Evolutionary conservation across 2,888 invertebrate species (phyloP).

Genomic region (Andricus quercusramuli): DNA sequence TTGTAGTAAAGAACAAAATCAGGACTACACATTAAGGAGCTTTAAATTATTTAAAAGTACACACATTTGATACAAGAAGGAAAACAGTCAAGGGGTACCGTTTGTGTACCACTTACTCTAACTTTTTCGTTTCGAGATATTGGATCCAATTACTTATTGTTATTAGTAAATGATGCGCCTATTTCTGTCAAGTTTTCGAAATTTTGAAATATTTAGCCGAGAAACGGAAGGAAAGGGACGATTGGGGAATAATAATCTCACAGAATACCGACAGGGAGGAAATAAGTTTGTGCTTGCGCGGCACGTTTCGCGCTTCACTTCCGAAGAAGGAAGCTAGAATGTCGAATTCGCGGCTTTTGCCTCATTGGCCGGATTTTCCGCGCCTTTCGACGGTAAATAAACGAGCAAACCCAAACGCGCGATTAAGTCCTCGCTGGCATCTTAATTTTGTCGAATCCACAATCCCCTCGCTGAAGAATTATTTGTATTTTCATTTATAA

Average conservation of each 20-base stretch:
- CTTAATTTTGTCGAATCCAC: conserved; percentile 17
- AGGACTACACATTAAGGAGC: too few species aligned
- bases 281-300: conserved; percentile 54
- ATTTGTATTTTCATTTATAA: conserved; percentile 9
- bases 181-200: not conserved
- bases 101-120: too few species aligned
- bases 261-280: conserved; percentile 13
- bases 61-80: too few species aligned
- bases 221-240: not conserved
- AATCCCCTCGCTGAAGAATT: not conserved
- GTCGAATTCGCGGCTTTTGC: conserved; percentile 50
- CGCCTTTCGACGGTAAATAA: conserved; percentile 31
- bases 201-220: not conserved
- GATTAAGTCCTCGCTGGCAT: conserved; percentile 28
- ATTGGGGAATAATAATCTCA: conserved; percentile 45
- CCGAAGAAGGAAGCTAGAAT: conserved; percentile 45
- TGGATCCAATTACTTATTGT: not conserved
- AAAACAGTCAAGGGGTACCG: too few species aligned
- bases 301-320: conserved; percentile 51
- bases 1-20: too few species aligned
- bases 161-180: not conserved
- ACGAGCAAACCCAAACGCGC: conserved; percentile 11
- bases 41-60: too few species aligned
- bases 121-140: too few species aligned
- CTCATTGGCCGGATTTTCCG: conserved; percentile 39